A percentile compares a stretch with the other conserved stretches of the same genome.
Conservation (phyloP, 2,888 invertebrate species). For the Bruchidius siliquastri region DNA sequence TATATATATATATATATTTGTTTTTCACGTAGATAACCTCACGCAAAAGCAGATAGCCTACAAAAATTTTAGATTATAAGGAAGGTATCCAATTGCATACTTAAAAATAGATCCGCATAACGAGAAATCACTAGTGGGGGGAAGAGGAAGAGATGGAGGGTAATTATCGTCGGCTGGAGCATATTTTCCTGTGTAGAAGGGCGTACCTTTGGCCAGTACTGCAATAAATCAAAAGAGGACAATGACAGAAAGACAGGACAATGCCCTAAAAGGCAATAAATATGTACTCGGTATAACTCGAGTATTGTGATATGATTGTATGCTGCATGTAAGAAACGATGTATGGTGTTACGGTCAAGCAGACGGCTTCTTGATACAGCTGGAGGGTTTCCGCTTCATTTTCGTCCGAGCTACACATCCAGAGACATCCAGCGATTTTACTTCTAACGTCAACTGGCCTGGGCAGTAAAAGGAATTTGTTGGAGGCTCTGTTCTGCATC, state of each 20-base stretch:
- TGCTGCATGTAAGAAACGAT: neutral
- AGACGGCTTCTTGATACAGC: neutral
- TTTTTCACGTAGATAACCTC: too few relatives aligned
- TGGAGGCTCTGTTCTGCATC: too few relatives aligned
- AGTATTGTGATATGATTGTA: neutral
- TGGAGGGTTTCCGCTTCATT: neutral
- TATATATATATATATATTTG: too few relatives aligned
- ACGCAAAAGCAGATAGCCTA: too few relatives aligned
- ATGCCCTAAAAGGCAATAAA: neutral
- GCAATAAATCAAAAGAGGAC: neutral
- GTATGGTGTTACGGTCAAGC: neutral
- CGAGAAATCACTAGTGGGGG: neutral
- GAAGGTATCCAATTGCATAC: too few relatives aligned
- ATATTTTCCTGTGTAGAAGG: neutral
- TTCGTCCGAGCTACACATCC: neutral
- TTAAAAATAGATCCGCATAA: neutral
- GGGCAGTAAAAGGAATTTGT: too few relatives aligned
- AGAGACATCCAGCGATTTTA: neutral
- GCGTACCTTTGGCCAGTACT: neutral
- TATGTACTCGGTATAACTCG: neutral
- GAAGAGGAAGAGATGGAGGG: neutral
- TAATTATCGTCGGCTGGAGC: neutral
- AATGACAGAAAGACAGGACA: neutral
- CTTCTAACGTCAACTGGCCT: too few relatives aligned
- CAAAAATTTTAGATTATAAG: too few relatives aligned